Percentiles rank a stretch among this genome's conserved stretches.
Conservation (phyloP, 2,113 vertebrate species). For the Grammomys dolichurus region DNA sequence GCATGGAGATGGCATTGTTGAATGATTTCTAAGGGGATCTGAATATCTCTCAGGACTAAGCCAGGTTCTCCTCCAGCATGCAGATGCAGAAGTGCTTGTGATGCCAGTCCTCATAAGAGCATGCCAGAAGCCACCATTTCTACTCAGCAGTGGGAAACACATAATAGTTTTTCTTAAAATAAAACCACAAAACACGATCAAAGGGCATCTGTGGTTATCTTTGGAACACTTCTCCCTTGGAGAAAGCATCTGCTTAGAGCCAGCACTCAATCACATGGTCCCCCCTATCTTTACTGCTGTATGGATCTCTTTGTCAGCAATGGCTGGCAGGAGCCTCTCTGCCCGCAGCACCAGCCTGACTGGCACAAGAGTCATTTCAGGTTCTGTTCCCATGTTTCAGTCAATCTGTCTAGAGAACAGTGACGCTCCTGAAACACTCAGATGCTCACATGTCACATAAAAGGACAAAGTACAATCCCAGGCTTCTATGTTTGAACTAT, state of each 20-base stretch:
- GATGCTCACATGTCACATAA: neutral
- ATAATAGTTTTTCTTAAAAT: neutral
- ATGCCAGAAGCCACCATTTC: neutral
- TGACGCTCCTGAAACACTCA: neutral
- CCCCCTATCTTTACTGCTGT: neutral
- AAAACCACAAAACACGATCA: neutral
- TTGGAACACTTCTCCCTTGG: neutral
- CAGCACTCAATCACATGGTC: neutral
- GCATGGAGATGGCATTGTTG: neutral
- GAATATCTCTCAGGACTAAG: neutral
- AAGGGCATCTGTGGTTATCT: neutral
- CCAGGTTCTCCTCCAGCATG: neutral
- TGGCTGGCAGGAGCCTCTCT: conserved; percentile 35
- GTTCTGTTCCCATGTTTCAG: conserved; percentile 31
- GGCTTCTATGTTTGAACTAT: neutral
- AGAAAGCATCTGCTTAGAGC: neutral
- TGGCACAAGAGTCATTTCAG: neutral
- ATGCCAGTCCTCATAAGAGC: neutral
- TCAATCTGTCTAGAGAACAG: conserved; percentile 48
- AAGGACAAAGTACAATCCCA: conserved; percentile 5
- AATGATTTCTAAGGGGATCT: neutral
- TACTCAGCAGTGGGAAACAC: neutral
- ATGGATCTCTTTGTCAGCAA: neutral
- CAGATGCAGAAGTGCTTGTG: neutral
- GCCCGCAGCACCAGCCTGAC: neutral